These are phyloP conservation scores for Gnathonemus longibarbis DNA, from an alignment of 2,113 vertebrate genomes.

Conservation along the genomic window DNA sequence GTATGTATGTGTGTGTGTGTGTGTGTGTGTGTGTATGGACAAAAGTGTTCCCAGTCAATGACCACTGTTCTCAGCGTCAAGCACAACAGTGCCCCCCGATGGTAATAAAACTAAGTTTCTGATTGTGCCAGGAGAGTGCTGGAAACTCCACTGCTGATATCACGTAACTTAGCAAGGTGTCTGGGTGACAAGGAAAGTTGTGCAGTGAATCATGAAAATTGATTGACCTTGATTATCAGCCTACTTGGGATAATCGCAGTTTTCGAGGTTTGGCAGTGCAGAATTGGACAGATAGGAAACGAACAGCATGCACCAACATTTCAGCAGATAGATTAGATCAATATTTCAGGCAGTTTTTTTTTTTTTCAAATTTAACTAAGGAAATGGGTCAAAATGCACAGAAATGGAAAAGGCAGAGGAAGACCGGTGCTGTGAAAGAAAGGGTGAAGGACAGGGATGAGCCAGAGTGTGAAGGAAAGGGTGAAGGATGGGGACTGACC, in stretches of 20 bases:
- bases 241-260: background rate
- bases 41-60: background rate
- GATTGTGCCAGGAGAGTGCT: background rate
- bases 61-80: background rate
- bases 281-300: conserved; percentile 11
- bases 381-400: conserved; percentile 23
- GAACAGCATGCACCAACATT: background rate
- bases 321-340: conserved; percentile 7
- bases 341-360: conserved; percentile 25
- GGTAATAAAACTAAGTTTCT: background rate
- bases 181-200: background rate
- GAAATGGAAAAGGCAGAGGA: background rate
- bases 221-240: background rate
- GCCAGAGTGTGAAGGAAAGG: conserved; percentile 6
- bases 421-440: background rate
- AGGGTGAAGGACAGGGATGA: background rate
- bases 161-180: background rate
- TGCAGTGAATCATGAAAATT: background rate
- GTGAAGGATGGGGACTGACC: background rate
- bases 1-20: background rate
- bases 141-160: background rate
- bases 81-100: background rate
- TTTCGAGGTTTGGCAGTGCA: background rate
- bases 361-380: conserved; percentile 9
- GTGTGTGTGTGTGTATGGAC: background rate